These are phyloP conservation scores for Stigmatopora argus DNA, from an alignment of 2,113 vertebrate genomes.

Conservation along the genomic window DNA sequence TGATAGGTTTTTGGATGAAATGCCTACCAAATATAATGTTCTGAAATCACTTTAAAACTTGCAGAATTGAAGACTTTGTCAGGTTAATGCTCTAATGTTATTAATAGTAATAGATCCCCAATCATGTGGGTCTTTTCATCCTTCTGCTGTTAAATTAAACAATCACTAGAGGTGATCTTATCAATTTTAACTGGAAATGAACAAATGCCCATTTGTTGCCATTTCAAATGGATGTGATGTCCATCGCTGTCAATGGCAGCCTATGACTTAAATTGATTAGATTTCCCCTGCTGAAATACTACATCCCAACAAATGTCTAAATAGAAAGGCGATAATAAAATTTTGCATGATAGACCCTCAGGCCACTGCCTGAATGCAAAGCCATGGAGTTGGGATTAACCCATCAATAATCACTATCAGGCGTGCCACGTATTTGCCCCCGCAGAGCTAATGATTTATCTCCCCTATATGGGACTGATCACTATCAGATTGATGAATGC, in stretches of 20 bases:
- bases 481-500: slow-evolving; percentile 99
- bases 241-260: no score
- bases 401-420: slow-evolving; percentile 99
- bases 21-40: slow-evolving; percentile 25
- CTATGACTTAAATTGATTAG: no score
- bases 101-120: background rate
- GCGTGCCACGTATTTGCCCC: slow-evolving; percentile 87
- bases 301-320: slow-evolving; percentile 49
- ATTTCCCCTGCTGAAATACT: slow-evolving; percentile 28
- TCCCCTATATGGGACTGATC: slow-evolving; percentile 89
- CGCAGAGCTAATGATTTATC: slow-evolving; percentile 94
- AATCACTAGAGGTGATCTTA: slow-evolving; percentile 42
- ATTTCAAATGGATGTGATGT: no score
- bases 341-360: slow-evolving; percentile 62
- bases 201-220: no score
- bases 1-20: slow-evolving; percentile 26
- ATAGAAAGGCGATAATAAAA: slow-evolving; percentile 35
- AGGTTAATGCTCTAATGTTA: slow-evolving; percentile 38
- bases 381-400: slow-evolving; percentile 86
- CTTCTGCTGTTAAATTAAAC: no score
- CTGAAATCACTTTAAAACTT: slow-evolving; percentile 4
- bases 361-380: slow-evolving; percentile 76
- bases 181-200: no score
- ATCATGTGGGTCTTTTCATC: no score
- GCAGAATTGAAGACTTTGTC: background rate